A percentile compares a stretch with the other conserved stretches of the same genome.
Conservation (phyloP, 2,888 invertebrate species). For the Poecilus cupreus region DNA sequence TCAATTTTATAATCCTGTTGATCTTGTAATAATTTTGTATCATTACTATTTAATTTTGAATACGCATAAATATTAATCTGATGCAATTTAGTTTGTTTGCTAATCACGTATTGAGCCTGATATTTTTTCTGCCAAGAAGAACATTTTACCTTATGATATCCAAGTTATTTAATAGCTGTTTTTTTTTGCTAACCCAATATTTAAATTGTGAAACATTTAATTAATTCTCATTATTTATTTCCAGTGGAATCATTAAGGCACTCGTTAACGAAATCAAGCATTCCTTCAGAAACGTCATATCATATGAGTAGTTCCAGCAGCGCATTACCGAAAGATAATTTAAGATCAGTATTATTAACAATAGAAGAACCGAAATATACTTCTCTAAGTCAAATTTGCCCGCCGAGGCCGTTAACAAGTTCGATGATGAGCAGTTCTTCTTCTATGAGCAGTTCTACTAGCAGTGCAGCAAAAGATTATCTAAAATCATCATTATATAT, state of each 20-base stretch:
- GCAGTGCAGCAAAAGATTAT: slow-evolving; percentile 33
- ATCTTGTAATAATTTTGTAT: no score
- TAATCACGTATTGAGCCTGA: no score
- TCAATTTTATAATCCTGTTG: no score
- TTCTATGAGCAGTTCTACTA: slow-evolving; percentile 46
- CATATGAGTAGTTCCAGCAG: slow-evolving; percentile 9
- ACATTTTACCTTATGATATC: no score
- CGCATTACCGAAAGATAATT: slow-evolving; percentile 21
- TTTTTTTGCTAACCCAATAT: no score
- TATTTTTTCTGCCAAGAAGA: no score
- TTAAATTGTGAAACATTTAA: no score
- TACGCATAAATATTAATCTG: no score
- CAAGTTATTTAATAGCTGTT: no score
- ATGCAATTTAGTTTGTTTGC: no score
- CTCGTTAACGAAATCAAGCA: slow-evolving; percentile 24
- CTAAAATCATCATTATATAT: slow-evolving; percentile 15
- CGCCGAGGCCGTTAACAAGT: neutral
- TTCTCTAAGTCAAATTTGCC: slow-evolving; percentile 63
- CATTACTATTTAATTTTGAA: no score
- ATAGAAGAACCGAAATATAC: slow-evolving; percentile 83
- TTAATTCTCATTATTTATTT: neutral
- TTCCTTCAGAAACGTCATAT: slow-evolving; percentile 42
- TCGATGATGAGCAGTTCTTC: slow-evolving; percentile 44
- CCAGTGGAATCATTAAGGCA: neutral
- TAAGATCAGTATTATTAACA: slow-evolving; percentile 75